Evolutionary conservation across 2,888 invertebrate genomes (phyloP), one percentile per base, ranked within the genome.

Genomic region (Morpho deidamia): DNA sequence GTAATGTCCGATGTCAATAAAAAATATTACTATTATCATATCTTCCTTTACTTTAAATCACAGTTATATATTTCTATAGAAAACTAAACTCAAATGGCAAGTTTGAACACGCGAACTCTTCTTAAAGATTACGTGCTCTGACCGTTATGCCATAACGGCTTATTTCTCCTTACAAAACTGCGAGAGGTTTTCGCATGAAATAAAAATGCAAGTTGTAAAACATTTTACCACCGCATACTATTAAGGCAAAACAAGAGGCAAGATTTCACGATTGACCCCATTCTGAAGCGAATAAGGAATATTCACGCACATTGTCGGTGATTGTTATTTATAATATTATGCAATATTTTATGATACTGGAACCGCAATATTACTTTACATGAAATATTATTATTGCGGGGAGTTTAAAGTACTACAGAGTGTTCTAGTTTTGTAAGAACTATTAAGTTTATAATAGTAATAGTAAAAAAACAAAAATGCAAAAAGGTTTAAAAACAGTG

Each of bases 191-290:
- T 37, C 37, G 37, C 37, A 3, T 10, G 37, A 37, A 10, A 37
- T n/a, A 37, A 37, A 8, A 37, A 37, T 37, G n/a, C n/a, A 37
- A 37, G n/a, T 37, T 37, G n/a, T 10, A 37, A 40, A 40, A n/a
- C 37, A n/a, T 37, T 37, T 37, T 37, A 37, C 37, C 8, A 37
- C 37, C 9, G 37, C 9, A 37, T 7, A 40, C 47, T 33, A 47
- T 32, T 47, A 47, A 11, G 44, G 32, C n/a, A 38, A 51, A 12
- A 53, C 41, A 42, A 46, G 41, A 42, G 32, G 23, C 53, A 14
- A 43, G 47, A 47, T 43, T 53, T 47, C 53, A 53, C 34, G 53
- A 43, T 9, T 44, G 53, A 42, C 53, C 44, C 48, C 39, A 53
- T 44, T 53, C 32, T 33, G 47, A 9, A 39, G 12, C 46, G 14